These are phyloP conservation scores for Cossypha polioptera DNA, from an alignment of 2,797 vertebrate genomes.

Conservation along the genomic window DNA sequence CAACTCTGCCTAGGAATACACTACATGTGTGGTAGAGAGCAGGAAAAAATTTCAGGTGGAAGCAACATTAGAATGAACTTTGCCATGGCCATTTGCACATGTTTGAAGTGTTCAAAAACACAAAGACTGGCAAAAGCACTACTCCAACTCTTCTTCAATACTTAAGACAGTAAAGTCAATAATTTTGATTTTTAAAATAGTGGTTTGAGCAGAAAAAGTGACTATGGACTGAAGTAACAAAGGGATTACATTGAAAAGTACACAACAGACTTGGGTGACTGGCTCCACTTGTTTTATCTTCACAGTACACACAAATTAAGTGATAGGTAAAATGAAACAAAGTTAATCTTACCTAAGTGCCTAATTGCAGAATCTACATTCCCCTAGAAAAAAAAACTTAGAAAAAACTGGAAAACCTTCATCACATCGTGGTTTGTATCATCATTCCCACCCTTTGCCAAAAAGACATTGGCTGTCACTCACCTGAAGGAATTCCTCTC, in stretches of 20 bases:
- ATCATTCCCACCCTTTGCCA: neutral
- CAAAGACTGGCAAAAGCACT: neutral
- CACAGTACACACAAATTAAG: neutral
- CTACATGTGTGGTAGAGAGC: neutral
- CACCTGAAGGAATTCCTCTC: neutral
- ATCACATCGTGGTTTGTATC: neutral
- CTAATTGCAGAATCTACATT: neutral
- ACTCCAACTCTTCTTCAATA: neutral
- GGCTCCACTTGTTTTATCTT: neutral
- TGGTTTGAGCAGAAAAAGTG: neutral
- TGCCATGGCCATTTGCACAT: neutral
- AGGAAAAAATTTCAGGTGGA: neutral
- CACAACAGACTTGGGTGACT: neutral
- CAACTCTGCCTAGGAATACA: neutral
- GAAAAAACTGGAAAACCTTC: neutral
- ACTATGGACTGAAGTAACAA: neutral
- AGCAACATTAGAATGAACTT: neutral
- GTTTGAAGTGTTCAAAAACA: neutral
- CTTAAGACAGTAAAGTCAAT: neutral
- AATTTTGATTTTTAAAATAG: neutral
- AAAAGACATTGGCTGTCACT: neutral
- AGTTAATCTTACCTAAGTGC: neutral
- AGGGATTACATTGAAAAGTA: neutral
- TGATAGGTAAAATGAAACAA: neutral
- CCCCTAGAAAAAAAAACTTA: accelerated